Percentiles rank a stretch among this genome's conserved stretches.
phyloP scores from a whole-genome alignment of 2,888 invertebrate species.

The Brassicogethes aeneus region DNA sequence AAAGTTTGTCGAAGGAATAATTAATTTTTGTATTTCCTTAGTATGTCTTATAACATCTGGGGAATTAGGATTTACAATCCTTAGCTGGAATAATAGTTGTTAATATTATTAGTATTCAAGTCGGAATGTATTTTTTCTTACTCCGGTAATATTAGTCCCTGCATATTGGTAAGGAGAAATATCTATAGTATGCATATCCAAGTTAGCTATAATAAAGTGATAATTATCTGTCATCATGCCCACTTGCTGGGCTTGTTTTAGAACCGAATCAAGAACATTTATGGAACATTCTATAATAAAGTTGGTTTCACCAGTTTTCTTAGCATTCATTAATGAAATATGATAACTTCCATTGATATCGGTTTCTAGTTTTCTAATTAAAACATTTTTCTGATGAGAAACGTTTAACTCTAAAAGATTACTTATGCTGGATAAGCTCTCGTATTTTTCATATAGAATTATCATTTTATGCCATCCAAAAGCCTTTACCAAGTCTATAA shows the following conservation, averaged over 20 bases:
- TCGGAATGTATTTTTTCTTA: no score
- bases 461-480: constrained; percentile 76
- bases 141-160: constrained; percentile 75
- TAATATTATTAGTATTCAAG: background rate
- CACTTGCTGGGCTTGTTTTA: constrained; percentile 73
- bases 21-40: no score
- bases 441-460: constrained; percentile 67
- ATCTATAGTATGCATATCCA: constrained; percentile 76
- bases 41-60: no score
- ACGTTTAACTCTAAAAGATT: constrained; percentile 61
- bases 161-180: constrained; percentile 68
- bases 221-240: constrained; percentile 75
- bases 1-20: no score
- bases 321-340: constrained; percentile 59
- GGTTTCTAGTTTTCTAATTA: constrained; percentile 54
- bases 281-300: constrained; percentile 67
- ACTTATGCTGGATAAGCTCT: constrained; percentile 62
- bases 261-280: constrained; percentile 48
- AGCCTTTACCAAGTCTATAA: constrained; percentile 57
- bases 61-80: constrained; percentile 55
- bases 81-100: constrained; percentile 30
- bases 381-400: constrained; percentile 40
- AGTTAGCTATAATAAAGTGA: constrained; percentile 67
- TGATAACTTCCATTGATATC: constrained; percentile 58
- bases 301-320: constrained; percentile 56